Evolutionary conservation across 2,888 invertebrate species (phyloP), one percentile per base, ranked within the genome.

Genomic region (Rhagophthalmus giganteus): DNA sequence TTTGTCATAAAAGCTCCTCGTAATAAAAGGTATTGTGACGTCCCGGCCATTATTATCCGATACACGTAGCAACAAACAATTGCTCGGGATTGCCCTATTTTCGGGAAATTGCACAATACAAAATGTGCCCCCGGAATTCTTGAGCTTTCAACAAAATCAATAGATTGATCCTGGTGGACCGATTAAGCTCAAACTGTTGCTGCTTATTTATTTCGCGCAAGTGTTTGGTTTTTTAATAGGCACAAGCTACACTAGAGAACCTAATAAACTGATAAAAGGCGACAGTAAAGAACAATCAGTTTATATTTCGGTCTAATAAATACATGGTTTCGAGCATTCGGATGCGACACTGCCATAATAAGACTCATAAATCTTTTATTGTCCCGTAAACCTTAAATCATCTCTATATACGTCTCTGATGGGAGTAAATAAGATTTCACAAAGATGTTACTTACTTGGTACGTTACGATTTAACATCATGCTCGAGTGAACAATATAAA

Each of bases 21-120:
- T 10, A 30, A 3, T 7, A 30, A 30, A 30, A 30, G 30, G 7
- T n/a, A 13, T 2, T 30, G 11, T 30, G 30, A 7, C 7, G 5
- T 30, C 13, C 11, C 3, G 13, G 12, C 2, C 37, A 33, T 49
- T 42, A 35, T 15, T 45, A 51, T 10, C 32, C 39, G 25, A 34
- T 14, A 39, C 51, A 46, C 45, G 51, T 51, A 39, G 32, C 13
- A 51, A 34, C 51, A 51, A 51, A 51, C 51, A 51, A 51, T 51
- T 35, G 51, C 39, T 39, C 35, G 4, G 35, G 45, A 51, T 51
- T 51, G 51, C 35, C 38, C 51, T 34, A 51, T 51, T 51, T 51
- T 33, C 25, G 30, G 45, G 40, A 51, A 45, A 51, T 40, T 31
- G 40, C 25, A 46, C 45, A 39, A 45, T 39, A 40, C 33, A 1